A percentile compares a stretch with the other conserved stretches of the same genome.
Conservation (phyloP, 1,140 invertebrate genomes). For the Euglossa dilemma region DNA sequence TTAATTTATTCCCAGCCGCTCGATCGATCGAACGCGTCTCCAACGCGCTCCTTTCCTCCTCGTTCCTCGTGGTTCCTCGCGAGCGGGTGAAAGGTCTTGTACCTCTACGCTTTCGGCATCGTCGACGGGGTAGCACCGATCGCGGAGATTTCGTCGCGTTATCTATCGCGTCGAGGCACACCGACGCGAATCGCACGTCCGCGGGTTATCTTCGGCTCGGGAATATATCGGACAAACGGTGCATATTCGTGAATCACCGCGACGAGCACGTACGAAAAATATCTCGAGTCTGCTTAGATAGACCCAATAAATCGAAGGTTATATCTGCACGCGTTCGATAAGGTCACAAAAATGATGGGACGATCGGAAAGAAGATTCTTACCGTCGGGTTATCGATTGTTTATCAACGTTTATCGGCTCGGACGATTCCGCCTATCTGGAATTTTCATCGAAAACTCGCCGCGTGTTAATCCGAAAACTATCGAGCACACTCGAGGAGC, state of each 20-base stretch:
- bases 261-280: background rate
- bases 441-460: background rate
- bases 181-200: too few relatives aligned
- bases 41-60: background rate
- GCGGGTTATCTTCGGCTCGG: background rate
- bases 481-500: background rate
- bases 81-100: background rate
- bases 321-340: slow-evolving; percentile 34
- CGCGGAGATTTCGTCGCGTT: too few relatives aligned
- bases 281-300: background rate
- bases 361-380: slow-evolving; percentile 14
- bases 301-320: slow-evolving; percentile 36
- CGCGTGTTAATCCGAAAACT: background rate
- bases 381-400: slow-evolving; percentile 42
- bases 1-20: slow-evolving; percentile 26
- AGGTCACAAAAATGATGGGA: slow-evolving; percentile 23
- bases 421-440: slow-evolving; percentile 9
- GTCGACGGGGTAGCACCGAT: too few relatives aligned
- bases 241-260: slow-evolving; percentile 17
- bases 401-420: slow-evolving; percentile 40
- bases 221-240: too few relatives aligned
- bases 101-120: too few relatives aligned
- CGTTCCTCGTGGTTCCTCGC: background rate
- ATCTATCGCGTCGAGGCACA: too few relatives aligned
- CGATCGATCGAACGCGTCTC: slow-evolving; percentile 14